Evolutionary conservation across 2,888 invertebrate species (phyloP), one percentile per base, ranked within the genome.

Genomic region (Epinotia demarniana): DNA sequence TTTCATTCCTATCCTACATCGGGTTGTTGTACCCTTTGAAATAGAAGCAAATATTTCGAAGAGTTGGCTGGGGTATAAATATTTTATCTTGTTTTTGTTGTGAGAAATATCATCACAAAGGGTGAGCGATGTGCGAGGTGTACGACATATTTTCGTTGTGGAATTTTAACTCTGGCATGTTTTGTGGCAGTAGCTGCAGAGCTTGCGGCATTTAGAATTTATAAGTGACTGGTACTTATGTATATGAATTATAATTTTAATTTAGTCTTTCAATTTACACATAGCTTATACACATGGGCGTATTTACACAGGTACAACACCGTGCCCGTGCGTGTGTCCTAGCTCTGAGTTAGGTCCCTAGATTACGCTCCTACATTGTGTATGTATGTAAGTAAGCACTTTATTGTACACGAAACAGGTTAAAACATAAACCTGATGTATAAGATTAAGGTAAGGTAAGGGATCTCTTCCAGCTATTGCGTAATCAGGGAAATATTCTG

Each of bases 151-250:
- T 60, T 69, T 69, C 23, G 69, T 46, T 57, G 12, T 46, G 57
- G 62, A 57, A 73, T 68, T 57, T 72, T 63, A 69, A 71, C 71
- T 67, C 68, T 8, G 67, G 68, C 68, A 58, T 69, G 57, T 58
- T 58, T 43, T 68, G 67, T 68, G 68, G 68, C 57, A 58, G 23
- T n/a, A 23, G 46, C 58, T 68, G 43, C n/a, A 58, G 46, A 16
- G 43, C 43, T 46, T 23, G 58, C 23, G 19, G 39, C 61, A 18
- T 68, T 69, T 58, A 23, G 43, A 68, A 68, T 68, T 57, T 58
- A 19, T 13, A 57, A 43, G 57, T 43, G 49, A 6, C 6, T 2
- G 46, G 46, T 12, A 58, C 60, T 2, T 33, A 13, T 12, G 2
- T 58, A 9, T 9, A 12, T 9, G 12, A 13, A 23, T 23, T 23